Evolutionary conservation across 2,797 vertebrate species (phyloP).

Genomic region (Spatula clypeata): DNA sequence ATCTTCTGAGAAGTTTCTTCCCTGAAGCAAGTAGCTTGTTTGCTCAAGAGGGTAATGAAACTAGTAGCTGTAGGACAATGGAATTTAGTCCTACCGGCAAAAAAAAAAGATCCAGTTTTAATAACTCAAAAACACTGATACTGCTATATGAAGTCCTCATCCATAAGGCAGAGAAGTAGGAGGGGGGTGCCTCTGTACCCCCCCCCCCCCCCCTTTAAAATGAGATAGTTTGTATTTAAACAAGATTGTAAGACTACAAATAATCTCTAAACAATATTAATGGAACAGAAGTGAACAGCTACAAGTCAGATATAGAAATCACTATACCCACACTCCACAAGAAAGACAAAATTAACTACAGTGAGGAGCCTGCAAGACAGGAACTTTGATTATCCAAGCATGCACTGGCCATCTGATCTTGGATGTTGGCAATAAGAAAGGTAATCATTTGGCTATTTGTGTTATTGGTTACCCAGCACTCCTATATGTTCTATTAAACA

Average conservation of each 20-base stretch:
- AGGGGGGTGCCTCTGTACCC: neutral
- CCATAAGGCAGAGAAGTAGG: neutral
- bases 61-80: neutral
- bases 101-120: neutral
- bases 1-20: neutral
- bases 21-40: neutral
- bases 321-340: neutral
- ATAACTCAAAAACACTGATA: neutral
- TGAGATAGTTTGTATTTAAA: neutral
- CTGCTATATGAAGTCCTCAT: neutral
- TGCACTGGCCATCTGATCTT: constrained; percentile 29
- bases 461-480: neutral
- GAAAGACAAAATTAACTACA: neutral
- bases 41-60: neutral
- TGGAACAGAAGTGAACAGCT: neutral
- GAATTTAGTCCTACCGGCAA: neutral
- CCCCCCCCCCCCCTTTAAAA: neutral
- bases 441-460: constrained; percentile 57
- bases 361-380: neutral
- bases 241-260: neutral
- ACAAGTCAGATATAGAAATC: neutral
- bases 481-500: constrained; percentile 32
- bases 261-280: neutral
- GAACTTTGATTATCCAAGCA: constrained; percentile 40
- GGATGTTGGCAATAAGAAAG: neutral